Conservation (phyloP, 2,113 vertebrate genomes). For the Smithornis capensis region DNA sequence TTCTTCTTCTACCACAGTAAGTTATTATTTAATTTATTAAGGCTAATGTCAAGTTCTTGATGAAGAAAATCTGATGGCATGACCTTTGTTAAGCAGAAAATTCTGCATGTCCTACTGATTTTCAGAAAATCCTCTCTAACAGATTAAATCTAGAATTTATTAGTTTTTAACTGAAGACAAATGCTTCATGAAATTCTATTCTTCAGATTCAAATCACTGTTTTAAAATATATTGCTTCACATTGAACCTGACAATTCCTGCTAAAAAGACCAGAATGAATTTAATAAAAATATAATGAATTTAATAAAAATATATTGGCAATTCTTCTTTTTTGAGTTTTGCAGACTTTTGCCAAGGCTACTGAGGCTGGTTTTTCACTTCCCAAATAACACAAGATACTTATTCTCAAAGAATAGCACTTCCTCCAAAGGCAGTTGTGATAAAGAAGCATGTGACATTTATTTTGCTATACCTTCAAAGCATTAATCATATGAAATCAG, state of each 20-base stretch:
- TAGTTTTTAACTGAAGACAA: neutral
- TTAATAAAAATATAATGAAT: too few relatives aligned
- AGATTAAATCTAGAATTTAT: neutral
- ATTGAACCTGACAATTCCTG: neutral
- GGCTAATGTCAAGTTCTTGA: neutral
- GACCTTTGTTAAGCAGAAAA: neutral
- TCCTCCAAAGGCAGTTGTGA: neutral
- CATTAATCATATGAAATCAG: neutral
- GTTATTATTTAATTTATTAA: constrained; percentile 56
- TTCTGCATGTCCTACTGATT: neutral
- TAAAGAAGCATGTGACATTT: constrained; percentile 14
- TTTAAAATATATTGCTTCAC: neutral
- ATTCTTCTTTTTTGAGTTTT: neutral
- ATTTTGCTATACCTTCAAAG: neutral
- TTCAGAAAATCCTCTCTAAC: neutral
- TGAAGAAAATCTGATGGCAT: neutral
- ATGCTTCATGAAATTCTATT: neutral
- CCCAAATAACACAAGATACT: neutral
- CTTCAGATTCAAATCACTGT: neutral
- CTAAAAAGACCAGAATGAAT: neutral
- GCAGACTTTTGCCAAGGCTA: neutral
- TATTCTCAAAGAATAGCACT: neutral
- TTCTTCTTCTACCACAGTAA: constrained; percentile 89
- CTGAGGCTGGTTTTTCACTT: constrained; percentile 3
- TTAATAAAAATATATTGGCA: neutral